Percentiles rank a stretch among this genome's conserved stretches.
Evolutionary conservation across 2,113 vertebrate species (phyloP).

Genomic region (Tonatia bakeri): DNA sequence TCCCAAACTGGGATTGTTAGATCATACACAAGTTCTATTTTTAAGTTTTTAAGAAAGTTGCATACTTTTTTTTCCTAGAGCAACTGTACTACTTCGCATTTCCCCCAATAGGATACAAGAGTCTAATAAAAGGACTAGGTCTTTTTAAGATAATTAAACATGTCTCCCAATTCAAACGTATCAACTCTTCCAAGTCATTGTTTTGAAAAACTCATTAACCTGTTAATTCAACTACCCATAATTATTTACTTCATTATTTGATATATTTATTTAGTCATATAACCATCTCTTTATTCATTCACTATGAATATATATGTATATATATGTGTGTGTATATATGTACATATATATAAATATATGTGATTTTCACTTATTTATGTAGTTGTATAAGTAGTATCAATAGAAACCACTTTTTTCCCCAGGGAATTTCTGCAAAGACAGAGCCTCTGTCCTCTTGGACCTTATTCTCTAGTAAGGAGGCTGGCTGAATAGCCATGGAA

Average conservation of each 20-base stretch:
- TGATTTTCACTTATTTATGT: background rate
- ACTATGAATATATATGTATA: too few relatives aligned
- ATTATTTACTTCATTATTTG: background rate
- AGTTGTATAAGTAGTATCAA: background rate
- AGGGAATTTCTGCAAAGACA: background rate
- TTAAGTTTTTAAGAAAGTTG: background rate
- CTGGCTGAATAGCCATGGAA: background rate
- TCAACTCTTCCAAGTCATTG: background rate
- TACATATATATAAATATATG: too few relatives aligned
- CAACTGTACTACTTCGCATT: background rate
- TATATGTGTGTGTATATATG: background rate
- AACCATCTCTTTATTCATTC: background rate
- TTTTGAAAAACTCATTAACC: background rate
- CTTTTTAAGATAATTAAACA: background rate
- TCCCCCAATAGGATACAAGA: rapidly evolving
- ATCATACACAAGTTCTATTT: background rate
- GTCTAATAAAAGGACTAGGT: background rate
- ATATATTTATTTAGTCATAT: background rate
- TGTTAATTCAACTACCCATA: background rate
- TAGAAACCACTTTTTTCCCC: background rate
- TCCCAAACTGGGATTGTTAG: background rate
- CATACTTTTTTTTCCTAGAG: background rate
- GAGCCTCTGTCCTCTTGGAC: background rate
- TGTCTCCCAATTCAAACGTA: background rate
- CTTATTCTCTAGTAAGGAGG: background rate